A percentile compares a stretch with the other conserved stretches of the same genome.
Conservation (phyloP, 1,140 invertebrate species). For the Pantala flavescens region DNA sequence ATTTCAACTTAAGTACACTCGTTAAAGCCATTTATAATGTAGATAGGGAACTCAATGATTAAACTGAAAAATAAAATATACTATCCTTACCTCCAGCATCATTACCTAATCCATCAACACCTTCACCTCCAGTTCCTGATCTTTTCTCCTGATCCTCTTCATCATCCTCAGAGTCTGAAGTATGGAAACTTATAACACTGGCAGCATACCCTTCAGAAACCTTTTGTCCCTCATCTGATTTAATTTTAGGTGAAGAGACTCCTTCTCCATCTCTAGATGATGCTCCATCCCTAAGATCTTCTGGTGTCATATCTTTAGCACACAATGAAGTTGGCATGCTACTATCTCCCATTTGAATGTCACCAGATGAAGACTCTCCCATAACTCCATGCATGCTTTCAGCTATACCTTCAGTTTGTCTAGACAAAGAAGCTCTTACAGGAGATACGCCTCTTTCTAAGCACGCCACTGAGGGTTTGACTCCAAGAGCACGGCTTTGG, state of each 20-base stretch:
- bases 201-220: background rate
- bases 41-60: too few species aligned
- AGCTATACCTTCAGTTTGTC: background rate
- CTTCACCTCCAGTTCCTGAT: background rate
- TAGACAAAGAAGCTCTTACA: background rate
- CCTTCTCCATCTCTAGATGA: background rate
- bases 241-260: background rate
- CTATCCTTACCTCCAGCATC: background rate
- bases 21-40: too few species aligned
- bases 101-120: background rate
- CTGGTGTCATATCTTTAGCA: background rate
- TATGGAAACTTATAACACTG: background rate
- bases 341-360: background rate
- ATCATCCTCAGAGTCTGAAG: background rate
- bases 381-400: background rate
- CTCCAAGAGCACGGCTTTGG: conserved; percentile 66
- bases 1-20: too few species aligned
- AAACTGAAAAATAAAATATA: too few species aligned
- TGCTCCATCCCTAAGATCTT: background rate
- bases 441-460: background rate
- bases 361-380: background rate
- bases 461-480: conserved; percentile 40
- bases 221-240: background rate
- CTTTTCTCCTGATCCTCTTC: background rate
- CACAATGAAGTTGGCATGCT: background rate